phyloP scores from a whole-genome alignment of 1,140 invertebrate species.

The Drosophila nannoptera region DNA sequence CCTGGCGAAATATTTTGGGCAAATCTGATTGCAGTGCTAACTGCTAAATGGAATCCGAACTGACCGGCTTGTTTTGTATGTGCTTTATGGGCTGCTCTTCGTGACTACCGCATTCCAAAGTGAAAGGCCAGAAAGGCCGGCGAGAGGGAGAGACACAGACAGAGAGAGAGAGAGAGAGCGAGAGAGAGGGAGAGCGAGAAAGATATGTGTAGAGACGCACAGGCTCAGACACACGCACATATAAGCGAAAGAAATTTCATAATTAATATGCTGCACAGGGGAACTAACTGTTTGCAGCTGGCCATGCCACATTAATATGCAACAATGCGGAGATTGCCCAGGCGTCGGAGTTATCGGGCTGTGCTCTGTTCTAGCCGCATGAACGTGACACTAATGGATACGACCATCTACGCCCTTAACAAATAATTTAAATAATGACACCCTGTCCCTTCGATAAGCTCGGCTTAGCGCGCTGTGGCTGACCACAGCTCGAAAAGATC shows the following conservation, averaged over 20 bases:
- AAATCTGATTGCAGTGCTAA: conserved; percentile 39
- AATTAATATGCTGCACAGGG: conserved; percentile 70
- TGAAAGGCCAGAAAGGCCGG: conserved; percentile 56
- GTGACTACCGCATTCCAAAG: conserved; percentile 71
- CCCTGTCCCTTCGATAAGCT: conserved; percentile 35
- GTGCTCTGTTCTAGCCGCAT: conserved; percentile 44
- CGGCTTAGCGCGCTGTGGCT: conserved; percentile 3
- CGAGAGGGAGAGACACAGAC: conserved; percentile 11
- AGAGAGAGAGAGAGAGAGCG: conserved; percentile 5
- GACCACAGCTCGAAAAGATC: not conserved
- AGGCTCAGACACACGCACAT: conserved; percentile 6
- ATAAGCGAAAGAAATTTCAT: conserved; percentile 59
- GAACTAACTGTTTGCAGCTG: conserved; percentile 62
- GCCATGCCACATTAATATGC: conserved; percentile 58
- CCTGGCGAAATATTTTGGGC: conserved; percentile 32
- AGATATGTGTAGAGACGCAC: conserved; percentile 4
- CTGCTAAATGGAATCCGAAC: conserved; percentile 45
- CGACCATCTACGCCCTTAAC: conserved; percentile 67
- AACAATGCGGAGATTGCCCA: conserved; percentile 37
- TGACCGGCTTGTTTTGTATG: conserved; percentile 45
- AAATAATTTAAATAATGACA: conserved; percentile 69
- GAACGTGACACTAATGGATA: conserved; percentile 67
- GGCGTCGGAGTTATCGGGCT: conserved; percentile 45
- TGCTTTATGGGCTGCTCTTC: conserved; percentile 49
- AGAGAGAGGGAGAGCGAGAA: conserved; percentile 35